A percentile compares a stretch with the other conserved stretches of the same genome.
Evolutionary conservation across 1,140 invertebrate species (phyloP).

Genomic region (Ceratina calcarata): DNA sequence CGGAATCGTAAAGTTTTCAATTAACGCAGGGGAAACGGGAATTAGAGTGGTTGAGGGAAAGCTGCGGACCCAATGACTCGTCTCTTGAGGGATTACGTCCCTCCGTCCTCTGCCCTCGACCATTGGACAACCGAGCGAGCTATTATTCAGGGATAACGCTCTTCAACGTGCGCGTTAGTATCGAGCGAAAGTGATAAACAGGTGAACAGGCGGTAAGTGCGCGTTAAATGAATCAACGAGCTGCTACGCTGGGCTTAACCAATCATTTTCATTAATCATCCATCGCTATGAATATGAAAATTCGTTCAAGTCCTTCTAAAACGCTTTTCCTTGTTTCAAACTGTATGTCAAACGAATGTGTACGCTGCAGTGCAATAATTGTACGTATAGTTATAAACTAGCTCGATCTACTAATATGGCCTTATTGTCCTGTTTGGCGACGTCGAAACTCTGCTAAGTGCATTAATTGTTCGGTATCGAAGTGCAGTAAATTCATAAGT

Average conservation of each 20-base stretch:
- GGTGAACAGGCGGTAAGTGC: neutral
- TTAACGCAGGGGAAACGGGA: slow-evolving; percentile 54
- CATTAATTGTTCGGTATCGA: too few species aligned
- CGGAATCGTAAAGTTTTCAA: slow-evolving; percentile 59
- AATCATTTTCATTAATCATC: neutral
- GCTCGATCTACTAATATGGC: too few species aligned
- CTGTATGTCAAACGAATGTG: too few species aligned
- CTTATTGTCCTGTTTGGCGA: too few species aligned
- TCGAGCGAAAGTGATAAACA: slow-evolving; percentile 13
- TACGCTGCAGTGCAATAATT: too few species aligned
- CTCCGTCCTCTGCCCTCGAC: neutral
- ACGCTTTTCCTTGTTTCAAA: too few species aligned
- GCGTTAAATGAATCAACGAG: slow-evolving; percentile 18
- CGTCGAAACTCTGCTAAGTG: too few species aligned
- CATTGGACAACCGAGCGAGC: neutral
- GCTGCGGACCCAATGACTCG: slow-evolving; percentile 40
- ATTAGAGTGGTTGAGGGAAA: slow-evolving; percentile 43
- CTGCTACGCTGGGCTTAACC: neutral
- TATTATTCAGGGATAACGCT: slow-evolving; percentile 52
- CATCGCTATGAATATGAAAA: too few species aligned
- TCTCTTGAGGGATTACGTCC: slow-evolving; percentile 45
- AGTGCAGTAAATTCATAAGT: too few species aligned
- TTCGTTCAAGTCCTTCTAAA: too few species aligned
- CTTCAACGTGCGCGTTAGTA: neutral
- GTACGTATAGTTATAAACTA: too few species aligned